phyloP scores from a whole-genome alignment of 2,888 invertebrate genomes.

The Macaria liturata region DNA sequence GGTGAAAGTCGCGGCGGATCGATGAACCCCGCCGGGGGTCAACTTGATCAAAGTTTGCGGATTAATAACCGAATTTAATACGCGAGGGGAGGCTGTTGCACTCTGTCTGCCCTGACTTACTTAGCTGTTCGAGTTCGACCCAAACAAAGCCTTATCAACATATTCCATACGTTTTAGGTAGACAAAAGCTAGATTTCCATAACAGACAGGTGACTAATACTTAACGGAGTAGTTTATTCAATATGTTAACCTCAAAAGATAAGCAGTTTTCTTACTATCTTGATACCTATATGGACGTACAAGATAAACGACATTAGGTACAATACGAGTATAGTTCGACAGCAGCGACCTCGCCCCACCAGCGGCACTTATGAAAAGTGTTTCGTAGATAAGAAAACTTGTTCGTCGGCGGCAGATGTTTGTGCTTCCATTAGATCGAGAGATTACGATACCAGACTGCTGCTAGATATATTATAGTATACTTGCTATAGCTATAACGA shows the following conservation, averaged over 20 bases:
- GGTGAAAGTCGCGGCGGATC: conserved; percentile 80
- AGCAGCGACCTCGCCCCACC: conserved; percentile 37
- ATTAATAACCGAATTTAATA: conserved; percentile 80
- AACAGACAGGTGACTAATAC: too few relatives aligned
- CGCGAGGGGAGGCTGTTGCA: conserved; percentile 64
- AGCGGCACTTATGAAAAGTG: conserved; percentile 68
- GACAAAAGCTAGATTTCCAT: too few relatives aligned
- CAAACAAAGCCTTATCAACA: background rate
- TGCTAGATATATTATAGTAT: background rate
- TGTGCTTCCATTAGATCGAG: conserved; percentile 53
- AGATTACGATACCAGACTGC: conserved; percentile 43
- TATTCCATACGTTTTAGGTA: too few relatives aligned
- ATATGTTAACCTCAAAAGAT: too few relatives aligned
- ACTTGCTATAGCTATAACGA: conserved; percentile 11
- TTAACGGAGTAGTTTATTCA: too few relatives aligned
- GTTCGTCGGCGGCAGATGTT: conserved; percentile 61
- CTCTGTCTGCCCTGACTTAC: conserved; percentile 39
- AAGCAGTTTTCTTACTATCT: too few relatives aligned
- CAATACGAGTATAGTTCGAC: conserved; percentile 10
- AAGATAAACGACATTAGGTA: background rate
- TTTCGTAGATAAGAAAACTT: conserved; percentile 72
- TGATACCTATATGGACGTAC: background rate
- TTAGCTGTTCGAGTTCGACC: conserved; percentile 11
- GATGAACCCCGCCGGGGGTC: conserved; percentile 76
- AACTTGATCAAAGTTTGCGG: conserved; percentile 78